phyloP scores from a whole-genome alignment of 2,888 invertebrate genomes.

The Deroplatys truncata region DNA sequence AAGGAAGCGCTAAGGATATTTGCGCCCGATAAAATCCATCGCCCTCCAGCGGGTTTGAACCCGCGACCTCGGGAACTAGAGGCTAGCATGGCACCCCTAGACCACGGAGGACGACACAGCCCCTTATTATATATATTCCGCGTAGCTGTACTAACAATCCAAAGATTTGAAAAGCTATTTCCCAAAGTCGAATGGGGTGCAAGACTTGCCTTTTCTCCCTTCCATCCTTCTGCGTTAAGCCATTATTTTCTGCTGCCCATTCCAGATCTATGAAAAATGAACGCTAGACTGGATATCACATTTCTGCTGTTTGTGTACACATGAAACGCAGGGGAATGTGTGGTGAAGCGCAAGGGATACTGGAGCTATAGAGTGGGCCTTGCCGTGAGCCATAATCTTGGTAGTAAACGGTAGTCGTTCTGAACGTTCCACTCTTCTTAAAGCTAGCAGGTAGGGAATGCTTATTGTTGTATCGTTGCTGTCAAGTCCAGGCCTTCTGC shows the following conservation, averaged over 20 bases:
- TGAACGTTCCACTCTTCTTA: neutral
- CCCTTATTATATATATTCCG: no score
- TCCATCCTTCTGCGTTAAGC: neutral
- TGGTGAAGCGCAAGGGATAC: neutral
- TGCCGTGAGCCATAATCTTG: neutral
- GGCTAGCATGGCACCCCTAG: no score
- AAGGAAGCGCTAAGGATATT: no score
- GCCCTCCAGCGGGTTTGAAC: no score
- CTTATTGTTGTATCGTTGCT: neutral
- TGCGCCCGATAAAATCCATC: no score
- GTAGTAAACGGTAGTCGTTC: neutral
- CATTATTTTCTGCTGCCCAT: neutral
- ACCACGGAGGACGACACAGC: no score
- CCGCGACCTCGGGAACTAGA: no score
- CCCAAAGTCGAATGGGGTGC: neutral
- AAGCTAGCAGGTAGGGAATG: neutral
- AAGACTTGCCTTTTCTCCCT: neutral
- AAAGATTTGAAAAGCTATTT: neutral
- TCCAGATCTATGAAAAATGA: neutral
- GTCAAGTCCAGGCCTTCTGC: neutral
- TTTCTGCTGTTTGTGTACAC: neutral
- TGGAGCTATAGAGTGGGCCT: neutral
- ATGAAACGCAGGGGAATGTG: neutral
- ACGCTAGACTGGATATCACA: neutral
- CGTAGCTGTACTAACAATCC: neutral